Percentiles rank a stretch among this genome's conserved stretches.
These are phyloP conservation scores for Heterodera filipjevi DNA, from an alignment of 2,888 invertebrate genomes.

Conservation along the genomic window DNA sequence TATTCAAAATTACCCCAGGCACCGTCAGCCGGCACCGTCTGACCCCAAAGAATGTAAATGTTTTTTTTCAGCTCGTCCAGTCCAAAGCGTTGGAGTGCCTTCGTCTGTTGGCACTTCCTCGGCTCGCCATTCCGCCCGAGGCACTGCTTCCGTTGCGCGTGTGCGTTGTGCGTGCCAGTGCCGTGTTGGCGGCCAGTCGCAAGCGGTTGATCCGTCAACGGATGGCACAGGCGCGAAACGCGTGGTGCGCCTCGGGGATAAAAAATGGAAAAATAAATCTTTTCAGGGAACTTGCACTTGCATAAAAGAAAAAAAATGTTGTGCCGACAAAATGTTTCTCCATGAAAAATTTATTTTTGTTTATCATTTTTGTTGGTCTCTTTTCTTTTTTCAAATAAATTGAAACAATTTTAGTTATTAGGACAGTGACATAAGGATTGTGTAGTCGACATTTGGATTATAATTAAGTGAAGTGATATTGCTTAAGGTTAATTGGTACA, in stretches of 20 bases:
- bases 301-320: too few relatives aligned
- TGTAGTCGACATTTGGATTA: too few relatives aligned
- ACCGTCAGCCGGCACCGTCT: too few relatives aligned
- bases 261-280: background rate
- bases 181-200: background rate
- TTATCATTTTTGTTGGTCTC: too few relatives aligned
- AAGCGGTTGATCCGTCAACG: conserved; percentile 32
- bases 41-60: too few relatives aligned
- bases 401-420: too few relatives aligned
- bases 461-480: too few relatives aligned
- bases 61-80: background rate
- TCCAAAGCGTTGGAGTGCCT: background rate
- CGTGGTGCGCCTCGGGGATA: conserved; percentile 15
- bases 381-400: too few relatives aligned
- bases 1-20: too few relatives aligned
- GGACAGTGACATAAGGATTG: too few relatives aligned
- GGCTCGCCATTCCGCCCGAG: conserved; percentile 2
- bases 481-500: too few relatives aligned
- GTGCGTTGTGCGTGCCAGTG: background rate
- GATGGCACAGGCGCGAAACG: conserved; percentile 26
- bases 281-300: conserved; percentile 26
- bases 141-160: conserved; percentile 10
- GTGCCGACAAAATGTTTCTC: too few relatives aligned
- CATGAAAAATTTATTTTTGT: background rate
- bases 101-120: background rate